Percentiles rank a stretch among this genome's conserved stretches.
Conservation (phyloP, 2,797 vertebrate genomes). For the Bovichtus variegatus region DNA sequence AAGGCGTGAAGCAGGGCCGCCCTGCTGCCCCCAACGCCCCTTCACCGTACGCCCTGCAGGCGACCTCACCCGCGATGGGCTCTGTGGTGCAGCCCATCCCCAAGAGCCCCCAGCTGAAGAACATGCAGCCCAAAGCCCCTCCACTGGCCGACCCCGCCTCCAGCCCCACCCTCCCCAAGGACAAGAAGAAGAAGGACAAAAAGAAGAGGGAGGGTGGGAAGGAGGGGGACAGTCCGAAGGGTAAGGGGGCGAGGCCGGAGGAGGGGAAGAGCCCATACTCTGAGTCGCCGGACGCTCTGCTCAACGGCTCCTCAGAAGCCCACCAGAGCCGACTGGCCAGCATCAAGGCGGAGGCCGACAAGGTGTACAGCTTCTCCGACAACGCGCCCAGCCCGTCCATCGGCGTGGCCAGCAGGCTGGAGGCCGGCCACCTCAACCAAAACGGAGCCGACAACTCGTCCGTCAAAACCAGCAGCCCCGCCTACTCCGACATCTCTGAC, state of each 20-base stretch:
- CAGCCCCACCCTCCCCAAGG: slow-evolving; percentile 91
- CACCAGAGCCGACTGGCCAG: slow-evolving; percentile 95
- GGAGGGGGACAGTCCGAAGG: slow-evolving; percentile 91
- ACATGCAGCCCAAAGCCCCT: slow-evolving; percentile 90
- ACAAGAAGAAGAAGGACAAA: slow-evolving; percentile 98
- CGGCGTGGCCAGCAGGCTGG: slow-evolving; percentile 87
- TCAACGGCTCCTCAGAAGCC: slow-evolving; percentile 91
- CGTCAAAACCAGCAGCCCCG: slow-evolving; percentile 94
- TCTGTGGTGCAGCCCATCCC: slow-evolving; percentile 92
- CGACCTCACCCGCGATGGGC: slow-evolving; percentile 83
- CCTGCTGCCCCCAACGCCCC: slow-evolving; percentile 85
- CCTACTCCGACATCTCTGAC: slow-evolving; percentile 97
- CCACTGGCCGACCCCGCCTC: slow-evolving; percentile 89
- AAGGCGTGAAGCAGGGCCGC: slow-evolving; percentile 89
- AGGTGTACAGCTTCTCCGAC: slow-evolving; percentile 97
- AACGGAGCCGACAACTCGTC: slow-evolving; percentile 93
- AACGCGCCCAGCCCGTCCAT: slow-evolving; percentile 96
- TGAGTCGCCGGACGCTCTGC: slow-evolving; percentile 86
- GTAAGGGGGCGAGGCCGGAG: slow-evolving; percentile 88
- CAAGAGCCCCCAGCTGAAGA: slow-evolving; percentile 94
- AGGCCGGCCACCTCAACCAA: slow-evolving; percentile 86
- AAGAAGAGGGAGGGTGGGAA: slow-evolving; percentile 94
- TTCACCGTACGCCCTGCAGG: slow-evolving; percentile 86
- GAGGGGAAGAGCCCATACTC: slow-evolving; percentile 94
- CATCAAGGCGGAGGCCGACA: slow-evolving; percentile 97